Percentiles rank a stretch among this genome's conserved stretches.
These are phyloP conservation scores for Cotesia chilonis DNA, from an alignment of 1,140 invertebrate genomes.

Conservation along the genomic window DNA sequence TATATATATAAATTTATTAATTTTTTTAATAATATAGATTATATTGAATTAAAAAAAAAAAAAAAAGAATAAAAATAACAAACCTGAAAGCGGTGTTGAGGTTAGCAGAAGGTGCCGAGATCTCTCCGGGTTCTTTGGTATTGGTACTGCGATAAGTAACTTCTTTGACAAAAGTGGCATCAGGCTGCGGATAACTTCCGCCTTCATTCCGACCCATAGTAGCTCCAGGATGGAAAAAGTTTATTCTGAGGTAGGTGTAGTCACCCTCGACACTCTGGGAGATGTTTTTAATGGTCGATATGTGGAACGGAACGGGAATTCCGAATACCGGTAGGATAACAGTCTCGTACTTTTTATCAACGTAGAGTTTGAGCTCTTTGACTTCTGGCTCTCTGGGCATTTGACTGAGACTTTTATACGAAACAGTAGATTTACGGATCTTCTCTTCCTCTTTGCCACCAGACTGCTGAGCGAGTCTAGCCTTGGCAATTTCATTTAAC, in stretches of 20 bases:
- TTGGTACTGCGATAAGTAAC: slow-evolving; percentile 99
- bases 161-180: slow-evolving; percentile 98
- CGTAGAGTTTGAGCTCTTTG: slow-evolving; percentile 93
- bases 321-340: slow-evolving; percentile 97
- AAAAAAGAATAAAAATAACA: too few species aligned
- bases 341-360: slow-evolving; percentile 97
- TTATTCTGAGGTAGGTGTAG: slow-evolving; percentile 98
- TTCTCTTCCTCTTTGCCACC: slow-evolving; percentile 88
- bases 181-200: slow-evolving; percentile 88
- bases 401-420: slow-evolving; percentile 91
- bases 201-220: slow-evolving; percentile 93
- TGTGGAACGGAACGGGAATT: slow-evolving; percentile 96
- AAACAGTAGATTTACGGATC: slow-evolving; percentile 92
- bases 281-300: slow-evolving; percentile 98
- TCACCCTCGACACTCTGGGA: slow-evolving; percentile 98
- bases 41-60: too few species aligned
- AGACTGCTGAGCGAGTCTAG: slow-evolving; percentile 87
- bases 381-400: slow-evolving; percentile 95
- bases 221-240: slow-evolving; percentile 98
- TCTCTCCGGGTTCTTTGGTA: slow-evolving; percentile 96
- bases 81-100: slow-evolving; percentile 89
- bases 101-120: slow-evolving; percentile 94
- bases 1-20: too few species aligned
- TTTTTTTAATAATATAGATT: too few species aligned
- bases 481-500: slow-evolving; percentile 92